Conservation (phyloP, 2,888 invertebrate genomes). For the Deilephila elpenor region DNA sequence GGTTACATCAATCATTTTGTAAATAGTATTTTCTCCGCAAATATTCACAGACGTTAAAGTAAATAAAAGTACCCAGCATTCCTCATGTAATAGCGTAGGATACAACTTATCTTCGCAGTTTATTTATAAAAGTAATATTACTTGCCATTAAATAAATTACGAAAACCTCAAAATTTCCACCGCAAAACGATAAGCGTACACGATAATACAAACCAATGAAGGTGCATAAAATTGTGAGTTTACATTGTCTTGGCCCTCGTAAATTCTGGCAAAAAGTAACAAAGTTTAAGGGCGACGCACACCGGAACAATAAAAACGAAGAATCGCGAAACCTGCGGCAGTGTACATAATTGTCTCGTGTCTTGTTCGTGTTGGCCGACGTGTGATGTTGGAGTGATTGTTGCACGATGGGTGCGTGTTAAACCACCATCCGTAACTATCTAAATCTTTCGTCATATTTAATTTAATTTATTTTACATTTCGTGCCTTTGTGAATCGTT, state of each 20-base stretch:
- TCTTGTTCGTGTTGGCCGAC: slow-evolving; percentile 57
- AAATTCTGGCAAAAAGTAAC: slow-evolving; percentile 55
- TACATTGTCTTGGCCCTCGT: slow-evolving; percentile 50
- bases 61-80: background rate
- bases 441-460: background rate
- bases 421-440: slow-evolving; percentile 42
- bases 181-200: slow-evolving; percentile 22
- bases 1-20: background rate
- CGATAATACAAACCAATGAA: slow-evolving; percentile 9
- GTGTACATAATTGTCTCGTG: slow-evolving; percentile 60
- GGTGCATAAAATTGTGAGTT: slow-evolving; percentile 33
- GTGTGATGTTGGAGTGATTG: slow-evolving; percentile 56
- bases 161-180: slow-evolving; percentile 36
- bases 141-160: slow-evolving; percentile 19
- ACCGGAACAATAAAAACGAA: slow-evolving; percentile 52
- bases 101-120: slow-evolving; percentile 47
- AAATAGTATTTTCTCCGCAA: background rate
- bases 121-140: slow-evolving; percentile 11
- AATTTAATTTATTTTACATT: background rate
- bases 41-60: background rate
- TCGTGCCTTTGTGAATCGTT: background rate
- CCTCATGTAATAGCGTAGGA: background rate
- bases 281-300: slow-evolving; percentile 40
- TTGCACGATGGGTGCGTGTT: slow-evolving; percentile 48
- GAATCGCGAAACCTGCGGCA: slow-evolving; percentile 49